Evolutionary conservation across 2,888 invertebrate genomes (phyloP).

Genomic region (Aproaerema taeniolella): DNA sequence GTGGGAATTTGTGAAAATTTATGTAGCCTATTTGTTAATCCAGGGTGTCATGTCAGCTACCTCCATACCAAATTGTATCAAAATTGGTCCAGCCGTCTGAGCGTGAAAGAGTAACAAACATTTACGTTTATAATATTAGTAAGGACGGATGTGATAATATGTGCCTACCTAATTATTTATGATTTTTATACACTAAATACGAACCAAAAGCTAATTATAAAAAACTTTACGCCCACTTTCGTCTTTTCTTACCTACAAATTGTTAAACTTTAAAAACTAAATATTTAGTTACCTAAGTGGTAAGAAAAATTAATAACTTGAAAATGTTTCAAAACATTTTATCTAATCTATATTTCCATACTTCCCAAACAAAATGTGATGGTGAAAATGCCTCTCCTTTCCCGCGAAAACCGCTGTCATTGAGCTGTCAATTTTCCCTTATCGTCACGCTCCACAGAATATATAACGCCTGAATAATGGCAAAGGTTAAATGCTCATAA

Average conservation of each 20-base stretch:
- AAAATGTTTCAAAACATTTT: not conserved
- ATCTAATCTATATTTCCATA: conserved; percentile 52
- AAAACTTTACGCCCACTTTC: not conserved
- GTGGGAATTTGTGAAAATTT: too few relatives aligned
- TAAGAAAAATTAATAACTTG: not conserved
- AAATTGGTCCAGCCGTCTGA: too few relatives aligned
- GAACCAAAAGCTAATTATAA: not conserved
- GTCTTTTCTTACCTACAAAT: not conserved
- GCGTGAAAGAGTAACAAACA: too few relatives aligned
- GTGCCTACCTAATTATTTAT: too few relatives aligned
- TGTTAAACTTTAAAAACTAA: not conserved
- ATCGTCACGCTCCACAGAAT: conserved; percentile 64
- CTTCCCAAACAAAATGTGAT: not conserved
- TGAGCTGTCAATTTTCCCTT: conserved; percentile 56
- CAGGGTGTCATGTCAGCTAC: too few relatives aligned
- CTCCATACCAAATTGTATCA: too few relatives aligned
- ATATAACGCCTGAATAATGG: conserved; percentile 75
- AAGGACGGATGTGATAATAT: too few relatives aligned
- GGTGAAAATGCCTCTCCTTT: conserved; percentile 39
- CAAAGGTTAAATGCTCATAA: conserved; percentile 30
- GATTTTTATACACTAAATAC: too few relatives aligned
- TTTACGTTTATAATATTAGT: too few relatives aligned
- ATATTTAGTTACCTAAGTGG: not conserved
- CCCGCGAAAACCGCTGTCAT: conserved; percentile 51
- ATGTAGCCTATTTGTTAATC: too few relatives aligned